These are phyloP conservation scores for Helarctos malayanus DNA, from an alignment of 2,797 vertebrate species.

Conservation along the genomic window DNA sequence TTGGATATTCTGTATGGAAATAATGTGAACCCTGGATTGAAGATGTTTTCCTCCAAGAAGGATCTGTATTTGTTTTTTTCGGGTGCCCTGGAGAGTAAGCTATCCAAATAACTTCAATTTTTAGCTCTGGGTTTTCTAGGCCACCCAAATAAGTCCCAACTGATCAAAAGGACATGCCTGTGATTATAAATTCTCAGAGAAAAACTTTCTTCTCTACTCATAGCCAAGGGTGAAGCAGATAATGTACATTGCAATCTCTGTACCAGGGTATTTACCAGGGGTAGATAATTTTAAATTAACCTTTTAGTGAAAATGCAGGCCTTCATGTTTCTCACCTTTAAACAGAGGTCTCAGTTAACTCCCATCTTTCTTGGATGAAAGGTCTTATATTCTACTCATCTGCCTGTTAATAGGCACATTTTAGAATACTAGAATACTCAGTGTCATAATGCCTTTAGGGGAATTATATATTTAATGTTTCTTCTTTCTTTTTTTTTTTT, in stretches of 20 bases:
- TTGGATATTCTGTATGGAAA: background rate
- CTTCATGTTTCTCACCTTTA: background rate
- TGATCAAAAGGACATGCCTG: background rate
- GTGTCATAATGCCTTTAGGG: background rate
- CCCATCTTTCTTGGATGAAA: background rate
- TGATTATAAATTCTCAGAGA: background rate
- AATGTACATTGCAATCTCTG: background rate
- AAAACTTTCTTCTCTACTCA: background rate
- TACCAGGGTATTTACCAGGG: background rate
- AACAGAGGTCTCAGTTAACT: background rate
- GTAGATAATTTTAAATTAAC: background rate
- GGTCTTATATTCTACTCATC: background rate
- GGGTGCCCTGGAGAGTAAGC: background rate
- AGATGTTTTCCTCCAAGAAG: background rate
- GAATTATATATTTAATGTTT: background rate
- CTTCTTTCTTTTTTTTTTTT: background rate
- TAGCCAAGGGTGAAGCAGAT: background rate
- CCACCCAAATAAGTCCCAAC: background rate
- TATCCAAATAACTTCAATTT: background rate
- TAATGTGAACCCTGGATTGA: background rate
- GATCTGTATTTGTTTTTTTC: background rate
- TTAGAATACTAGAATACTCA: conserved; percentile 1
- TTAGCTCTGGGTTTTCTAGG: conserved; percentile 13
- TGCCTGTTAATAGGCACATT: background rate
- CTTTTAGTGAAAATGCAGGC: background rate